A percentile compares a stretch with the other conserved stretches of the same genome.
phyloP scores from a whole-genome alignment of 2,797 vertebrate species.

The Acropternis orthonyx region DNA sequence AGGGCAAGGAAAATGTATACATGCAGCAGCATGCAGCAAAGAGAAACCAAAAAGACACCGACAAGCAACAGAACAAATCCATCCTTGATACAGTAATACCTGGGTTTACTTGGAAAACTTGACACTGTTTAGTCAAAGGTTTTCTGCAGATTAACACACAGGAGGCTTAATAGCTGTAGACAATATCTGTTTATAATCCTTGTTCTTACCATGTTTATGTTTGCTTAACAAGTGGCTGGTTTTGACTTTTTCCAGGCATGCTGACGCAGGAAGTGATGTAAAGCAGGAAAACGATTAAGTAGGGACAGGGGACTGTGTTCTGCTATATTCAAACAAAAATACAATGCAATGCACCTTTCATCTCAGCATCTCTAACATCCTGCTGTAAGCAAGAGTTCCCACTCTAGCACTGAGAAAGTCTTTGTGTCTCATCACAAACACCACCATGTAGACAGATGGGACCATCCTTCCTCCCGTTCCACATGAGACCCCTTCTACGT shows the following conservation, averaged over 20 bases:
- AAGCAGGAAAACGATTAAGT: not conserved
- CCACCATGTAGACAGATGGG: not conserved
- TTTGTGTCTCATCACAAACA: not conserved
- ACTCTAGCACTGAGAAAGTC: not conserved
- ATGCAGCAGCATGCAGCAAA: not conserved
- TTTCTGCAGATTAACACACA: constrained; percentile 40
- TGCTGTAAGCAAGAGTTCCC: not conserved
- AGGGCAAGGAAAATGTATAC: not conserved
- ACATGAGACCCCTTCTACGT: not conserved
- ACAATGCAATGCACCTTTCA: not conserved
- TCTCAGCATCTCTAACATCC: not conserved
- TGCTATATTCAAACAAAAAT: not conserved
- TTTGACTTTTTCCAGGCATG: constrained; percentile 37
- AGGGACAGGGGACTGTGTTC: not conserved
- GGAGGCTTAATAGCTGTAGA: not conserved
- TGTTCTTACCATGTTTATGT: constrained; percentile 35
- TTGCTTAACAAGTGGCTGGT: not conserved
- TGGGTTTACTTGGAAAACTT: not conserved
- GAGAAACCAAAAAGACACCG: not conserved
- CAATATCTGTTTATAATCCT: constrained; percentile 47
- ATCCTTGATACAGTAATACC: not conserved
- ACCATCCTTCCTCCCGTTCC: not conserved
- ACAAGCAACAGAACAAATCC: not conserved
- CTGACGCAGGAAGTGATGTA: constrained; percentile 48
- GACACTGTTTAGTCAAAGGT: constrained; percentile 13